Conservation (phyloP, 2,113 vertebrate genomes). For the Theristicus caerulescens region DNA sequence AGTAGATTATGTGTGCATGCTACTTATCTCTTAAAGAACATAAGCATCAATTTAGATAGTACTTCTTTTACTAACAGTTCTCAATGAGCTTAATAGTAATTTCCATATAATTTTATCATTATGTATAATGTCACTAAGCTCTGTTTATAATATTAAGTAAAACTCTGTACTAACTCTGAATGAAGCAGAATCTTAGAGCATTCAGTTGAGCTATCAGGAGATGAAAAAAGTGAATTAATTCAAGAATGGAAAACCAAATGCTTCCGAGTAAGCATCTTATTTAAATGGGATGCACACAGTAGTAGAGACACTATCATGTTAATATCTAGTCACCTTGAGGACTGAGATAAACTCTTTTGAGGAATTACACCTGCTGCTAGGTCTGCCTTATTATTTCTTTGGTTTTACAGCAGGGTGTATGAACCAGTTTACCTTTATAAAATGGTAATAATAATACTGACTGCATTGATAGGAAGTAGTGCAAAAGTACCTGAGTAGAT, state of each 20-base stretch:
- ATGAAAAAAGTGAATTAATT: not conserved
- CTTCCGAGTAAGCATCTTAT: not conserved
- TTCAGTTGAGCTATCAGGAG: not conserved
- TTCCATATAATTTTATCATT: not conserved
- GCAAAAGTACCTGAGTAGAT: not conserved
- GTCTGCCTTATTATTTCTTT: not conserved
- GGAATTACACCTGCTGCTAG: not conserved
- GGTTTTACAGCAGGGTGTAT: not conserved
- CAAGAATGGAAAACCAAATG: not conserved
- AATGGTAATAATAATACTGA: not conserved
- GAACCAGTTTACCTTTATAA: not conserved
- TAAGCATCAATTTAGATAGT: not conserved
- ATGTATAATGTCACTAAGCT: not conserved
- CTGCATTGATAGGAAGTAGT: not conserved
- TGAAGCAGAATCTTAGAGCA: not conserved
- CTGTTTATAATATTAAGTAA: not conserved
- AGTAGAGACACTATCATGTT: not conserved
- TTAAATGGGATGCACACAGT: not conserved
- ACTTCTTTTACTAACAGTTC: not conserved
- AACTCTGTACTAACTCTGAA: not conserved
- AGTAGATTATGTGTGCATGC: not conserved
- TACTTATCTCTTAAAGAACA: not conserved
- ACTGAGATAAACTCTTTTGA: not conserved
- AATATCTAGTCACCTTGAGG: not conserved
- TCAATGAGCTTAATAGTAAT: not conserved